Evolutionary conservation across 1,140 invertebrate genomes (phyloP), one percentile per base, ranked within the genome.

Genomic region (Halictus rubicundus): DNA sequence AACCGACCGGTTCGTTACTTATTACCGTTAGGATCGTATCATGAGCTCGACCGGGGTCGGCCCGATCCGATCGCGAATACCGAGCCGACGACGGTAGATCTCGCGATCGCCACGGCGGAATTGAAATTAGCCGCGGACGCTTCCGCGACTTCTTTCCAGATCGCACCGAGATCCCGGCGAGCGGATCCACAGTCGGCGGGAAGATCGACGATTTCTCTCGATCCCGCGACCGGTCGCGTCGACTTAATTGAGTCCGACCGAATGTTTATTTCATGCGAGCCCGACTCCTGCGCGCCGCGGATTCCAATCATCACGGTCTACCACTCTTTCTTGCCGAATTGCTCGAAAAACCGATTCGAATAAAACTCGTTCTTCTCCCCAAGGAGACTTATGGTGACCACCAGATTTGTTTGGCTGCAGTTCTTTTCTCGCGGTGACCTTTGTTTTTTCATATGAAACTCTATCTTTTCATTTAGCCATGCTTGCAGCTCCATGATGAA

Each of bases 11-110:
- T 54, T 70, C 59, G 75, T 39, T 52, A 61, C 64, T 75, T 49
- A 77, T 54, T 77, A 77, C 74, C 68, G 75, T 82, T 82, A 80
- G 68, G 70, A 74, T 74, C 39, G 54, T 46, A 82, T 80, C 78
- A 27, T n/a, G 39, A 25, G 39, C 60, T 46, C 32, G 25, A 23
- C 10, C 57, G 68, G 54, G 77, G 66, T 79, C 76, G 32, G 12
- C 63, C 21, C 32, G 80, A 82, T 82, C 42, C 57, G 63, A 73
- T 77, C 76, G 64, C 25, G 69, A 64, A 64, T 54, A 39, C n/a
- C 19, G 7, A 12, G 32, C 32, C n/a, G n/a, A n/a, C 2, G 8
- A 0, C 21, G 21, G 52, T n/a, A 59, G 8, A 9, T 59, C 57
- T 10, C 9, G n/a, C n/a, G n/a, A 59, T 42, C 54, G 23, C 16